Percentiles rank a stretch among this genome's conserved stretches.
phyloP scores from a whole-genome alignment of 2,797 vertebrate species.

The Rhinophrynus dorsalis region DNA sequence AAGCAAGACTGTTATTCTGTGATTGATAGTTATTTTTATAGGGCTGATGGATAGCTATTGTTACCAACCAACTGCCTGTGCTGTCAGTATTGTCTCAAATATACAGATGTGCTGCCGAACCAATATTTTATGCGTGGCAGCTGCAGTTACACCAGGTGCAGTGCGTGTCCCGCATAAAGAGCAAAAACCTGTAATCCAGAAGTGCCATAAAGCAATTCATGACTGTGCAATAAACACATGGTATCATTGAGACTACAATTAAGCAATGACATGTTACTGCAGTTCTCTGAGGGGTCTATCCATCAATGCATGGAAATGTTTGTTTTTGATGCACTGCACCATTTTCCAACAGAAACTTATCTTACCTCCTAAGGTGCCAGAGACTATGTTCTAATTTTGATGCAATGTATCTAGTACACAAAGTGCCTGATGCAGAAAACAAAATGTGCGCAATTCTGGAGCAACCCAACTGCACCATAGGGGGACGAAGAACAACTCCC shows the following conservation, averaged over 20 bases:
- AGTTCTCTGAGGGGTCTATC: background rate
- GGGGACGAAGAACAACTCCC: no score
- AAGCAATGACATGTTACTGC: background rate
- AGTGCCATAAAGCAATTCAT: background rate
- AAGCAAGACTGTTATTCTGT: constrained; percentile 31
- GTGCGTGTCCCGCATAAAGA: background rate
- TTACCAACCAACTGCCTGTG: constrained; percentile 32
- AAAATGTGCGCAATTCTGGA: no score
- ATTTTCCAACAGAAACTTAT: background rate
- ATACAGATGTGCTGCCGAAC: constrained; percentile 34
- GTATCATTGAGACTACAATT: background rate
- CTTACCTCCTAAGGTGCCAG: no score
- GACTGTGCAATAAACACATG: background rate
- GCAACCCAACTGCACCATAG: no score
- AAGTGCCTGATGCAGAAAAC: no score
- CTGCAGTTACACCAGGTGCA: constrained; percentile 11
- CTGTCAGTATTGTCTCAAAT: constrained; percentile 43
- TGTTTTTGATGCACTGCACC: background rate
- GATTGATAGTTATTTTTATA: constrained; percentile 46
- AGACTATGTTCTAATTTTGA: no score
- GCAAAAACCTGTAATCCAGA: constrained; percentile 7
- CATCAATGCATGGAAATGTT: background rate
- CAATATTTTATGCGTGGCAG: constrained; percentile 23
- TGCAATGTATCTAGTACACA: no score
- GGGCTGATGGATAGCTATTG: constrained; percentile 41